Base-by-base conservation (phyloP, 2,888 invertebrate species). In the Amblyjoppa fuscipennis region DNA sequence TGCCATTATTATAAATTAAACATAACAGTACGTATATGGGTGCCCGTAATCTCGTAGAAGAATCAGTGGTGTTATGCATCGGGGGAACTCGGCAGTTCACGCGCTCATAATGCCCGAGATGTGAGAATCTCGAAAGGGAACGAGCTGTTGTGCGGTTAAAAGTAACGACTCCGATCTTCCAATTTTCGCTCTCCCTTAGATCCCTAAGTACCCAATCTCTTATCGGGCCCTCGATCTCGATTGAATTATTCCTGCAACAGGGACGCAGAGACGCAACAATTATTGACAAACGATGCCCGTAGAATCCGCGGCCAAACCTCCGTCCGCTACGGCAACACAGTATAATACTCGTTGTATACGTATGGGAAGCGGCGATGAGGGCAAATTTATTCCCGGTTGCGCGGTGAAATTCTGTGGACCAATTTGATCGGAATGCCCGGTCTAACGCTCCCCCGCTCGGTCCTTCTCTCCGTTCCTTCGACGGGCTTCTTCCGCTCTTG, bases 1-100 rank as follows among this genome's bases (percentile, higher is more conserved):
- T 79, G 75, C 70, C 75, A 85, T 82, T 76, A 85, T 85, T 82
- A 85, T 85, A 79, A 85, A 85, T 82, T 81, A 85, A 85, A 85
- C 77, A 78, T 81, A 81, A 49, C 61, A 31, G 41, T 53, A 51
- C 45, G 45, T 78, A 69, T 85, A 81, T 70, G 78, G 81, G 78
- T 77, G 61, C 34, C n/a, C 69, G 45, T 25, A 51, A 85, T 81
- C 81, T 74, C 81, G 49, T 56, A 69, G 16, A 64, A 81, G 69
- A 81, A 81, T 81, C 84, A 41, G 16, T 51, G 81, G 61, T 45
- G 83, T 83, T 78, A 73, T 73, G 83, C 73, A 73, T 78, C 77
- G 83, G 9, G 34, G 34, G 59, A 77, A 20, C 59, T 73, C 38
- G n/a, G 53, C 73, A 71, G 80, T 77, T 81, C 77, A 45, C 73